Evolutionary conservation across 2,113 vertebrate species (phyloP).

Genomic region (Bos javanicus): DNA sequence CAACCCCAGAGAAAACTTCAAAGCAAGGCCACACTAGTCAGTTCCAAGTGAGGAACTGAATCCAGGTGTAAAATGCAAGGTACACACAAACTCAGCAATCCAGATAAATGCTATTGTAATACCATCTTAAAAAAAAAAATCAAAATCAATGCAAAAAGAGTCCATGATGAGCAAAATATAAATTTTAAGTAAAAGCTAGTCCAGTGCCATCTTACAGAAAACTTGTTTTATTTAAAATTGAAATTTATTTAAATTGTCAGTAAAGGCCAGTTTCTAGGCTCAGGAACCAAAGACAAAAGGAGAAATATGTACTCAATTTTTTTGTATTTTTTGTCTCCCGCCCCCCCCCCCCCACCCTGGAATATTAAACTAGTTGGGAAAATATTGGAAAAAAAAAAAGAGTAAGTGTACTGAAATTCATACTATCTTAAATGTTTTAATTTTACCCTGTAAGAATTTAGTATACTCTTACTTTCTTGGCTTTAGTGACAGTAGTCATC

Average conservation of each 20-base stretch:
- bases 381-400: not conserved
- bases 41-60: not conserved
- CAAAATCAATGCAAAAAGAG: not conserved
- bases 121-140: not conserved
- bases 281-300: not conserved
- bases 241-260: not conserved
- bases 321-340: not conserved
- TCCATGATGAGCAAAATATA: not conserved
- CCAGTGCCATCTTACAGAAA: not conserved
- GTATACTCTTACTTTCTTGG: not conserved
- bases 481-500: not conserved
- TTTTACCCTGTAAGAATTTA: not conserved
- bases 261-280: not conserved
- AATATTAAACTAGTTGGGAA: not conserved
- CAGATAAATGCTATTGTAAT: not conserved
- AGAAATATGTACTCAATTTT: not conserved
- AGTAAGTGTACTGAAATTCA: not conserved
- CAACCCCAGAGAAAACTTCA: not conserved
- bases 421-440: not conserved
- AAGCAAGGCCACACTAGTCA: too few species aligned
- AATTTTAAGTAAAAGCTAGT: not conserved
- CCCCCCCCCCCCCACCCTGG: accelerated
- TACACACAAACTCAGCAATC: not conserved
- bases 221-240: not conserved
- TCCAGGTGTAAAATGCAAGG: not conserved